Percentiles rank a stretch among this genome's conserved stretches.
These are phyloP conservation scores for Aspidapion aeneum DNA, from an alignment of 2,888 invertebrate species.

Conservation along the genomic window DNA sequence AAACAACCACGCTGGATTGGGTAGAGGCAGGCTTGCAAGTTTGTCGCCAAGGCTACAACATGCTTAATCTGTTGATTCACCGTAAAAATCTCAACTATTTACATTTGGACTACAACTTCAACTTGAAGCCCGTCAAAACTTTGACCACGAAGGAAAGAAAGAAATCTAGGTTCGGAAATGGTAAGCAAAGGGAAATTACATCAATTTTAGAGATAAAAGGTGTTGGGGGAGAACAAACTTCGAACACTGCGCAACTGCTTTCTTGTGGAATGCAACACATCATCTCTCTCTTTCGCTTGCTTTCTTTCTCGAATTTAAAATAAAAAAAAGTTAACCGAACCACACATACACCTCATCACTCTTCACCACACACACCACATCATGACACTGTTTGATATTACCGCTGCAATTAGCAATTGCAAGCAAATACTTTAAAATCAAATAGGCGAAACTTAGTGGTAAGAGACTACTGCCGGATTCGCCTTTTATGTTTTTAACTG, in stretches of 20 bases:
- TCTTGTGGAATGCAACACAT: neutral
- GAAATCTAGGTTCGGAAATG: constrained; percentile 95
- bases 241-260: neutral
- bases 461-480: too few relatives aligned
- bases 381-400: too few relatives aligned
- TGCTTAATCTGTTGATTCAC: constrained; percentile 98
- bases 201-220: neutral
- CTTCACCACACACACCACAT: too few relatives aligned
- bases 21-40: constrained; percentile 98
- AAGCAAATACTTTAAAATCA: too few relatives aligned
- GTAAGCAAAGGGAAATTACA: too few relatives aligned
- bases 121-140: constrained; percentile 98
- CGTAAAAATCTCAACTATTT: constrained; percentile 99
- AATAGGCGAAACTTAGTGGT: too few relatives aligned
- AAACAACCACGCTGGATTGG: constrained; percentile 99
- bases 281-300: neutral
- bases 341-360: too few relatives aligned
- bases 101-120: constrained; percentile 99
- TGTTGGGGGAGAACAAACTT: neutral
- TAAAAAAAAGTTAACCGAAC: too few relatives aligned
- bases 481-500: too few relatives aligned
- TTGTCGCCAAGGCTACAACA: constrained; percentile 98
- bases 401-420: too few relatives aligned
- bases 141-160: constrained; percentile 99
- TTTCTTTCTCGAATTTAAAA: too few relatives aligned